Percentiles rank a stretch among this genome's conserved stretches.
phyloP scores from a whole-genome alignment of 2,113 vertebrate genomes.

The Syngnathoides biaculeatus region DNA sequence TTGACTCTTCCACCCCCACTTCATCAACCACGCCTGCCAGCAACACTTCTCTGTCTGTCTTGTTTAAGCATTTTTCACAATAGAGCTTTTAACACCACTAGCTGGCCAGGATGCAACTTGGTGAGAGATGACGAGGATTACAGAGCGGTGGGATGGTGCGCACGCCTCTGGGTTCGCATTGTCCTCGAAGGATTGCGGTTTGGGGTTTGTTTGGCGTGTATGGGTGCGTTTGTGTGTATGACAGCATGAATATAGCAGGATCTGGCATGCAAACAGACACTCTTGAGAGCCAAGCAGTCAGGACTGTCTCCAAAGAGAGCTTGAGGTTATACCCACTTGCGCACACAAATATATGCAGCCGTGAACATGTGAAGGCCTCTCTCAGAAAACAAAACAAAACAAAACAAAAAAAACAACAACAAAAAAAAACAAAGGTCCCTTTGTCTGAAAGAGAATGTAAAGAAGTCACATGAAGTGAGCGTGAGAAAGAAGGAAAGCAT shows the following conservation, averaged over 20 bases:
- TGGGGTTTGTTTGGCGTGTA: conserved; percentile 22
- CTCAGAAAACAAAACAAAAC: conserved; percentile 23
- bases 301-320: conserved; percentile 53
- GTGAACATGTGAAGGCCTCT: conserved; percentile 34
- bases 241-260: conserved; percentile 28
- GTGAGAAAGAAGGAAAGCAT: conserved; percentile 17
- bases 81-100: conserved; percentile 29
- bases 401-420: conserved; percentile 14
- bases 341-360: conserved; percentile 48
- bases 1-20: conserved; percentile 11
- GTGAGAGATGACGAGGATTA: conserved; percentile 27
- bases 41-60: conserved; percentile 2
- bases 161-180: conserved; percentile 21
- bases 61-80: conserved; percentile 22
- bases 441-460: conserved; percentile 50
- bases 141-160: conserved; percentile 15
- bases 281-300: conserved; percentile 29
- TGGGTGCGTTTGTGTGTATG: background rate
- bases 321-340: conserved; percentile 49
- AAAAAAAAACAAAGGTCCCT: conserved; percentile 47
- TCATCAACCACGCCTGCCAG: conserved; percentile 2
- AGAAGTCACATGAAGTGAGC: conserved; percentile 14
- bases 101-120: conserved; percentile 24
- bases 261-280: conserved; percentile 43
- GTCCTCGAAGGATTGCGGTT: conserved; percentile 27